phyloP scores from a whole-genome alignment of 2,113 vertebrate species.

The Ictalurus punctatus region DNA sequence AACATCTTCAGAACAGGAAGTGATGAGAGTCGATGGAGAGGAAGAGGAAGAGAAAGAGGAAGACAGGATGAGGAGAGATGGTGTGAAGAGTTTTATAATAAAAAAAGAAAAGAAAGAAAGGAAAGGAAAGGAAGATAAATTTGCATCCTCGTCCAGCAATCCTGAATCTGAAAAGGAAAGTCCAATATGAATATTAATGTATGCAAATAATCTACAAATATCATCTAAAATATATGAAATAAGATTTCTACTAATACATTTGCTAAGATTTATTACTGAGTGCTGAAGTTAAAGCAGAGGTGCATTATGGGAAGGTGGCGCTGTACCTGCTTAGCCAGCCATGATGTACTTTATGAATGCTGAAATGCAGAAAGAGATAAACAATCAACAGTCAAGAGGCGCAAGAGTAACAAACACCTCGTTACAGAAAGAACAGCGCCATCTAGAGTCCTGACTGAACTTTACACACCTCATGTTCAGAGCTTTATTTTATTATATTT shows the following conservation, averaged over 20 bases:
- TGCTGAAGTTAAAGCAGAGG: neutral
- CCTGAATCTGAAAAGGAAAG: conserved; percentile 12
- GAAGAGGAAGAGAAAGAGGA: neutral
- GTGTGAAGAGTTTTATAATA: neutral
- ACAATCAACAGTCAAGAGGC: neutral
- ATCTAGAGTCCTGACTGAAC: neutral
- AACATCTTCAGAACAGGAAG: neutral
- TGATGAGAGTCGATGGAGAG: conserved; percentile 4
- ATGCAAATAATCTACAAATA: neutral
- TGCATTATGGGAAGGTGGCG: neutral
- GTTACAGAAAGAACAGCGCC: neutral
- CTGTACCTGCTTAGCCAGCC: conserved; percentile 66
- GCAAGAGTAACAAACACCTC: neutral
- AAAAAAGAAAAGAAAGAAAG: neutral
- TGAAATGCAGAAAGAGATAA: conserved; percentile 30
- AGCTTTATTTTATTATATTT: neutral
- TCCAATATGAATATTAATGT: neutral
- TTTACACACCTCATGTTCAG: neutral
- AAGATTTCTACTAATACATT: too few species aligned
- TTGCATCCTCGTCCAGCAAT: neutral
- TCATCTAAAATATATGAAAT: neutral
- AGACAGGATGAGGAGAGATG: neutral
- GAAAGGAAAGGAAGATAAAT: neutral
- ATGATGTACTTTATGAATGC: conserved; percentile 78
- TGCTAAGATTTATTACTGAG: neutral